A percentile compares a stretch with the other conserved stretches of the same genome.
Evolutionary conservation across 1,140 invertebrate genomes (phyloP).

Genomic region (Liolophura sinensis): DNA sequence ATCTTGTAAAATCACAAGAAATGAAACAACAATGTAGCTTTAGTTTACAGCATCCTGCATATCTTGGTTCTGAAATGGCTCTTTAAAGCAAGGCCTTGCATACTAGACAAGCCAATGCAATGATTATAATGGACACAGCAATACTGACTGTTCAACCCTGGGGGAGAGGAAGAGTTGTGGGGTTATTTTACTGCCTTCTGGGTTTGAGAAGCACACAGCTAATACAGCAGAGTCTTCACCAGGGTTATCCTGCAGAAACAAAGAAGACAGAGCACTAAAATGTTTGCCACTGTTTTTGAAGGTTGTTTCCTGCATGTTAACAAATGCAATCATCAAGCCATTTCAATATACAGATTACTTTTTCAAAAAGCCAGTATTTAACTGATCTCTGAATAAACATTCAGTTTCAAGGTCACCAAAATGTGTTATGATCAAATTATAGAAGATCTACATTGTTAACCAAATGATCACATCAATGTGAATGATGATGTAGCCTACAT

Average conservation of each 20-base stretch:
- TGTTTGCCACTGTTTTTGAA: too few relatives aligned
- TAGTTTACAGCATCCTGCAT: not conserved
- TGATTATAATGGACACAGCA: not conserved
- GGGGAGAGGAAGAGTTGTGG: conserved; percentile 56
- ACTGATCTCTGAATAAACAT: too few relatives aligned
- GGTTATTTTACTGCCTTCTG: conserved; percentile 47
- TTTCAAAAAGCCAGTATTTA: not conserved
- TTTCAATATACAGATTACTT: not conserved
- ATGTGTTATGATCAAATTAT: too few relatives aligned
- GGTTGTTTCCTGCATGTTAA: not conserved
- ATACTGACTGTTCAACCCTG: conserved; percentile 52
- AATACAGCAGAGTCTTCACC: conserved; percentile 52
- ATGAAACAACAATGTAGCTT: not conserved
- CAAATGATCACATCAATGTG: not conserved
- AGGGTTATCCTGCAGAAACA: conserved; percentile 41
- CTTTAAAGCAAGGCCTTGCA: too few relatives aligned
- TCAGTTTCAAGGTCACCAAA: too few relatives aligned
- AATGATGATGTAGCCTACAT: not conserved
- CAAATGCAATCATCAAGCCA: not conserved
- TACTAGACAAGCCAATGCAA: too few relatives aligned
- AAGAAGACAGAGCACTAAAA: not conserved
- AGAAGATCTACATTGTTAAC: not conserved
- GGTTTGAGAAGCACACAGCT: conserved; percentile 42
- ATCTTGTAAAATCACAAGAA: too few relatives aligned
- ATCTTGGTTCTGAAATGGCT: too few relatives aligned